Conservation (phyloP, 2,888 invertebrate genomes). For the Morpho deidamia region DNA sequence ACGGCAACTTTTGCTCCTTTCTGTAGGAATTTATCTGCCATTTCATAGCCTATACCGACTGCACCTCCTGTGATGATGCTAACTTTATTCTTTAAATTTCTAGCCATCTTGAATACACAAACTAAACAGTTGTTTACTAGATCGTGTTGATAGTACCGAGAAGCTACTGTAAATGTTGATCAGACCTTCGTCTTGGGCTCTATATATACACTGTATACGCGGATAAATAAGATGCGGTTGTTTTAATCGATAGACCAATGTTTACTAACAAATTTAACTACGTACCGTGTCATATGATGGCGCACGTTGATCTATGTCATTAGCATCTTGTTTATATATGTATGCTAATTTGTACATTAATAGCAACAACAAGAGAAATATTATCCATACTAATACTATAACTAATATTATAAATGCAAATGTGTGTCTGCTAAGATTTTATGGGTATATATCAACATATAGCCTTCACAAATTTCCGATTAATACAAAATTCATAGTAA, state of each 20-base stretch:
- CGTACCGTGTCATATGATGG: not conserved
- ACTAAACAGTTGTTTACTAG: not conserved
- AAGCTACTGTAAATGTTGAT: no score
- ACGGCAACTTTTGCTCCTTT: constrained; percentile 43
- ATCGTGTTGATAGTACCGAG: no score
- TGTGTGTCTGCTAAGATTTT: no score
- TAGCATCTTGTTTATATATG: not conserved
- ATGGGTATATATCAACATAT: no score
- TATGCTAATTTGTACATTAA: not conserved
- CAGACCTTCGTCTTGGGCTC: not conserved
- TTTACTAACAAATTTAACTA: constrained; percentile 4
- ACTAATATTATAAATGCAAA: no score
- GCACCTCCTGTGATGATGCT: constrained; percentile 72
- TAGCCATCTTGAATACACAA: constrained; percentile 18
- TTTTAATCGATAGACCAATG: not conserved
- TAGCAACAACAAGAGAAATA: not conserved
- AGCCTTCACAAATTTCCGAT: no score
- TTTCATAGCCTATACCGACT: constrained; percentile 69
- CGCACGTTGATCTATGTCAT: not conserved
- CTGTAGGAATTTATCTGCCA: constrained; percentile 56
- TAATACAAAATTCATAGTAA: no score
- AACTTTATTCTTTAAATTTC: constrained; percentile 30
- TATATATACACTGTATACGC: not conserved
- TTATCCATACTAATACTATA: no score
- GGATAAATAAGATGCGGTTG: constrained; percentile 2